Evolutionary conservation across 1,140 invertebrate species (phyloP).

Genomic region (Drosophila sproati): DNA sequence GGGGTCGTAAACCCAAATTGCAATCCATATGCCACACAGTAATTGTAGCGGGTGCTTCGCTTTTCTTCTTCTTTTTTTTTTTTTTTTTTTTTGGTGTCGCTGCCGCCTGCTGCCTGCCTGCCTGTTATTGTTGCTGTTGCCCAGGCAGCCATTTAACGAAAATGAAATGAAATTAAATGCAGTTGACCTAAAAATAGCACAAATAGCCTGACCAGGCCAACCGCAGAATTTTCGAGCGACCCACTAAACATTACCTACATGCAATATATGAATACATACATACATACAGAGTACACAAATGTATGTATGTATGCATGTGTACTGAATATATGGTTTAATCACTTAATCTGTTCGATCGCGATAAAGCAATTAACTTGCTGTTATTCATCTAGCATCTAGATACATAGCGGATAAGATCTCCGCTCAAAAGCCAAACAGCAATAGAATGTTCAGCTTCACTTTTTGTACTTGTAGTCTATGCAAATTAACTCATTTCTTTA

Average conservation of each 20-base stretch:
- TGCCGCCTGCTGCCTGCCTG: constrained; percentile 15
- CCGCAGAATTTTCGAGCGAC: constrained; percentile 20
- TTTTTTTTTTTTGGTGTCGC: constrained; percentile 5
- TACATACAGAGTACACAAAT: neutral
- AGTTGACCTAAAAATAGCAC: constrained; percentile 75
- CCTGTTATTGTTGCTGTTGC: constrained; percentile 1
- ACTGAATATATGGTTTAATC: constrained; percentile 1
- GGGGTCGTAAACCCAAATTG: constrained; percentile 70
- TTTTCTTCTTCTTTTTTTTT: neutral
- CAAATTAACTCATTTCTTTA: neutral
- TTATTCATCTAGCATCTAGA: constrained; percentile 17
- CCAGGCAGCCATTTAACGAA: constrained; percentile 60
- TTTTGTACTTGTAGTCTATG: neutral
- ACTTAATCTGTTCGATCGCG: constrained; percentile 22
- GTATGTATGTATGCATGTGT: constrained; percentile 1
- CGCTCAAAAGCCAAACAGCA: neutral
- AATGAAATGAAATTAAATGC: constrained; percentile 77
- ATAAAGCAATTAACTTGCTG: constrained; percentile 27
- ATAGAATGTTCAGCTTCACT: neutral
- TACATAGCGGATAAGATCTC: neutral
- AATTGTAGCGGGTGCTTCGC: constrained; percentile 46
- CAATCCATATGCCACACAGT: constrained; percentile 69
- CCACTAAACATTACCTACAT: constrained; percentile 29
- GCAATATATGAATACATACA: neutral
- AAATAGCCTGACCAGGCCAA: constrained; percentile 24